Base-by-base conservation (phyloP, 1,140 invertebrate species). In the Lucilia sericata region DNA sequence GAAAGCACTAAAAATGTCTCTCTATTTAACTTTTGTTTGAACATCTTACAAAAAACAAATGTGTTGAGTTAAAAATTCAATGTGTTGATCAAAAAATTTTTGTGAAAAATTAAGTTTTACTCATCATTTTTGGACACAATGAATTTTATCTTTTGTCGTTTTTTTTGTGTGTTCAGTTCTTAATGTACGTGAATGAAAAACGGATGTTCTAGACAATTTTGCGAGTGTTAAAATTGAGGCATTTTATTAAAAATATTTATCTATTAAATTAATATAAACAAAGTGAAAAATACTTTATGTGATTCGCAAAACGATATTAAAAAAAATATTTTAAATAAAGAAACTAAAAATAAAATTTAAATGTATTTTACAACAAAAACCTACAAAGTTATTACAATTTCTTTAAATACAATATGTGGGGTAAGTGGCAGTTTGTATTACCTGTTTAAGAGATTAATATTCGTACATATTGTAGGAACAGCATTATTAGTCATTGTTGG, bases 321-420 rank as follows among this genome's bases (percentile, higher is more conserved):
- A 21, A n/a, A 25, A 7, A 70, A 25, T 19, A 9, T 70, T 21
- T 25, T 70, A 7, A 70, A 70, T 25, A 21, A 21, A 70, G 5
- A 70, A 70, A 70, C 7, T 1, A 70, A 25, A 25, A 70, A 7
- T 25, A 5, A 10, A 70, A 19, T 7, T 75, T 47, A 5, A 83
- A 83, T 83, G 74, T 83, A 74, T 49, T 49, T 74, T 74, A 70
- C 65, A 19, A 83, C 51, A 36, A 55, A 30, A 25, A 82, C 34
- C 17, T 82, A 65, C n/a, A 82, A 82, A 65, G n/a, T 82, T 51
- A 82, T 82, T 36, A 21, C 75, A 60, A 55, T 82, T 81, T 47
- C 34, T 12, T 74, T 84, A 5, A 84, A 84, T 84, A 42, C 74
- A 25, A 82, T 82, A 12, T 84, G 84, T 76, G 84, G 80, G 47